These are phyloP conservation scores for Brachypalpus laphriformis DNA, from an alignment of 2,888 invertebrate genomes.

Conservation along the genomic window DNA sequence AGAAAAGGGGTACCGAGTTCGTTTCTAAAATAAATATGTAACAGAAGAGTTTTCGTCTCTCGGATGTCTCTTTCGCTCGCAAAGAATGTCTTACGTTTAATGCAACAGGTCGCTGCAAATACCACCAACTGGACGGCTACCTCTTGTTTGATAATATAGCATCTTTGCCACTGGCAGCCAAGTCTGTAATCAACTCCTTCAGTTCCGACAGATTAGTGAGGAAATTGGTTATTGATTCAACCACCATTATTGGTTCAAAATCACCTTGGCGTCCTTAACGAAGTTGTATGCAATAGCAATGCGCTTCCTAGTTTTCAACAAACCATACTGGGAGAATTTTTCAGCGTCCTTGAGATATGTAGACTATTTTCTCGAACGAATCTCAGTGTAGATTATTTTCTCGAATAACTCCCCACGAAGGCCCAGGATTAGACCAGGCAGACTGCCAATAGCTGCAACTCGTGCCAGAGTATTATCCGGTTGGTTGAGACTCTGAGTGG, in stretches of 20 bases:
- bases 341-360: conserved; percentile 87
- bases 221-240: conserved; percentile 80
- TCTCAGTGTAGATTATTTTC: conserved; percentile 85
- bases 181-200: conserved; percentile 78
- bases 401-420: conserved; percentile 87
- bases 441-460: conserved; percentile 88
- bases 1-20: too few relatives aligned
- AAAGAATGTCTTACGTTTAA: not conserved
- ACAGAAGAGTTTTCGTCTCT: not conserved
- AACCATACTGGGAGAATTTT: conserved; percentile 84
- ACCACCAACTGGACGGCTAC: conserved; percentile 19
- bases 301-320: conserved; percentile 85
- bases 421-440: conserved; percentile 88
- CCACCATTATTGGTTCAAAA: conserved; percentile 85
- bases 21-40: conserved; percentile 3
- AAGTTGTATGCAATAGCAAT: conserved; percentile 88
- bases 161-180: conserved; percentile 81
- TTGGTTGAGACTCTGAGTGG: too few relatives aligned
- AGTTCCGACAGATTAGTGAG: conserved; percentile 81
- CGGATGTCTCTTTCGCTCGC: not conserved
- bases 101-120: not conserved
- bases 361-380: conserved; percentile 85
- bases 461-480: conserved; percentile 90
- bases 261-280: conserved; percentile 87
- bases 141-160: conserved; percentile 80